phyloP scores from a whole-genome alignment of 2,888 invertebrate species.

The Altica lythri region DNA sequence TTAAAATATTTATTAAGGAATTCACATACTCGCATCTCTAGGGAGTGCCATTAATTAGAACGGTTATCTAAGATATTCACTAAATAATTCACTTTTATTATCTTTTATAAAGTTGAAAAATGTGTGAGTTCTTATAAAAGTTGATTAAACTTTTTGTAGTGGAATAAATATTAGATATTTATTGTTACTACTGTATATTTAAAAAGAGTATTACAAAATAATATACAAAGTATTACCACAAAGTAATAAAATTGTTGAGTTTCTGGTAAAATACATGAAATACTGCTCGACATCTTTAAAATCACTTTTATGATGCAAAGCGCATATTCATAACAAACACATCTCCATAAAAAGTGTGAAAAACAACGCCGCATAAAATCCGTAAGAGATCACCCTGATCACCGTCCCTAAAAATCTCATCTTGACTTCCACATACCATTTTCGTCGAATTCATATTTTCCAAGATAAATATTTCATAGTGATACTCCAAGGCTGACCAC shows the following conservation, averaged over 20 bases:
- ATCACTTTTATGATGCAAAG: constrained; percentile 1
- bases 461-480: constrained; percentile 39
- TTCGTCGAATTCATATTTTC: constrained; percentile 31
- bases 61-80: constrained; percentile 53
- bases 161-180: too few species aligned
- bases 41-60: constrained; percentile 54
- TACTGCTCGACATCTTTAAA: too few species aligned
- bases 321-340: constrained; percentile 9
- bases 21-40: constrained; percentile 54
- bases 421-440: constrained; percentile 13
- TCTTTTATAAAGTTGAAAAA: constrained; percentile 32
- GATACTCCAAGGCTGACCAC: constrained; percentile 35
- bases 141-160: too few species aligned
- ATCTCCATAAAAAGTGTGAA: constrained; percentile 15
- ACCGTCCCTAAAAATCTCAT: constrained; percentile 16
- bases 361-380: constrained; percentile 10
- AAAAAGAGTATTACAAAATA: too few species aligned
- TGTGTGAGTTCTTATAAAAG: too few species aligned
- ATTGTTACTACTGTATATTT: too few species aligned
- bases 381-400: constrained; percentile 2
- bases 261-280: too few species aligned
- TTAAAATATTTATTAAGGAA: constrained; percentile 59
- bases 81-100: constrained; percentile 37
- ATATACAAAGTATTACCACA: too few species aligned
- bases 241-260: too few species aligned